Evolutionary conservation across 2,797 vertebrate genomes (phyloP), one percentile per base, ranked within the genome.

Genomic region (Pelochelys cantorii): DNA sequence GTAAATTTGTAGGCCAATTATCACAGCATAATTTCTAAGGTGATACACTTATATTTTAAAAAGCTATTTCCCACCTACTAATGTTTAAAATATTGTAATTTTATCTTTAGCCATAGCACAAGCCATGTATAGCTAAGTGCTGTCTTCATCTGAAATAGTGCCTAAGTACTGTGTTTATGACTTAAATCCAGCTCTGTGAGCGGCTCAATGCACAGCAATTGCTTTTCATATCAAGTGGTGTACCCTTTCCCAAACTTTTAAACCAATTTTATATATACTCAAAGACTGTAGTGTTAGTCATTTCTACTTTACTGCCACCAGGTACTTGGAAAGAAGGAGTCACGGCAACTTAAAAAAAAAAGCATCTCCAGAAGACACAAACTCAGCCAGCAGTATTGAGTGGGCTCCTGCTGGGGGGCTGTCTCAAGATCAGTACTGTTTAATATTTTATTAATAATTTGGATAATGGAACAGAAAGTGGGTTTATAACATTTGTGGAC

Each of bases 301-400:
- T 83, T 94, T 95, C 75, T 90, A 3, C 81, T 25, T 83, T 89
- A 37, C 22, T 90, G 42, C 42, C 42, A 48, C 42, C 57, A 34
- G 90, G 56, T 48, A 29, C 42, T 85, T 13, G 0, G 29, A 42
- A 90, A 94, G 93, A 90, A 94, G 93, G 31, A 57, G 89, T 87
- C 90, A 95, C 89, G 83, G 83, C 60, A 95, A 96, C 93, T 65
- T 87, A 88, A 91, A 88, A 59, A 88, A 59, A 84, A 93, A 94
- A 84, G 5, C n/a, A 34, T 95, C 20, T 91, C 89, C 93, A 54
- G 1, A 95, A 91, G 92, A 55, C 91, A 56, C 81, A 78, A 83
- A 75, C 93, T 89, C 81, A 93, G 91, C 59, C 71, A 79, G 82
- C 20, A 62, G 60, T 62, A 62, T 62, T 13, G 6, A 62, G 60